Conservation (phyloP, 2,113 vertebrate genomes). For the Gorilla gorilla region DNA sequence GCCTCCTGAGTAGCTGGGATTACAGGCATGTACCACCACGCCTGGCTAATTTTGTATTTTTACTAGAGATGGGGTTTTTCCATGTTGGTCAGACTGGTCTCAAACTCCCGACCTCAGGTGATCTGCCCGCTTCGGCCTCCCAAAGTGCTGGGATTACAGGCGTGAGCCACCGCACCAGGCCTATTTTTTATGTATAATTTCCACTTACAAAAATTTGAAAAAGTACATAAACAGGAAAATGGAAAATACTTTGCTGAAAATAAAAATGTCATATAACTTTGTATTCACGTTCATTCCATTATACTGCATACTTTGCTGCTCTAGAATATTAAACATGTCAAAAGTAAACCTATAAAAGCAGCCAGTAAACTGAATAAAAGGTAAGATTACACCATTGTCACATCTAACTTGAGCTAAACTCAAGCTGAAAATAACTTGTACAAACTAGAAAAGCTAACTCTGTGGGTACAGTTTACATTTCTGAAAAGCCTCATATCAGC, state of each 20-base stretch:
- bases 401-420: not conserved
- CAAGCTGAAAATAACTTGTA: not conserved
- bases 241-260: conserved; percentile 7
- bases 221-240: not conserved
- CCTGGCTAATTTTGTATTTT: too few species aligned
- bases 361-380: not conserved
- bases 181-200: not conserved
- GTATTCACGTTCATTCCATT: not conserved
- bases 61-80: too few species aligned
- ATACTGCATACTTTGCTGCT: not conserved
- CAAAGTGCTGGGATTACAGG: too few species aligned
- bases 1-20: too few species aligned
- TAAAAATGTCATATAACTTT: not conserved
- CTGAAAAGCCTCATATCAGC: not conserved
- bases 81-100: too few species aligned
- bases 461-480: not conserved
- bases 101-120: too few species aligned
- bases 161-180: too few species aligned
- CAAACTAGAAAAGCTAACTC: conserved; percentile 24
- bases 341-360: not conserved
- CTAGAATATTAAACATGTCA: not conserved
- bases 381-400: not conserved
- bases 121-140: too few species aligned
- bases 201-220: not conserved
- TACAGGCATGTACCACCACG: too few species aligned